Percentiles rank a stretch among this genome's conserved stretches.
These are phyloP conservation scores for Sinella curviseta DNA, from an alignment of 1,140 invertebrate species.

Conservation along the genomic window DNA sequence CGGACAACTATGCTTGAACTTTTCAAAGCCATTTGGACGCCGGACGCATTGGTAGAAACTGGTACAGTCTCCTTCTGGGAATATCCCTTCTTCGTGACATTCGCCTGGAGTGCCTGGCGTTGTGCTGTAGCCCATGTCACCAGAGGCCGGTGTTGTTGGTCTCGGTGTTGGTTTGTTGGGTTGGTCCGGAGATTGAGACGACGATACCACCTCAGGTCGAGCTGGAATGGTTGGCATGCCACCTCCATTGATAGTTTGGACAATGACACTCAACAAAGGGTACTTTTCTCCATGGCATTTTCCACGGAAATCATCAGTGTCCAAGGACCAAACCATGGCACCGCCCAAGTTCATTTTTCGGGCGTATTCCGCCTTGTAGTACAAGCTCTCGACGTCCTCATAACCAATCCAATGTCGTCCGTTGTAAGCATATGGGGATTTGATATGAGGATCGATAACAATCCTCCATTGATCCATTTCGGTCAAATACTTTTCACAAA, in stretches of 20 bases:
- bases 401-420: constrained; percentile 69
- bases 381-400: constrained; percentile 62
- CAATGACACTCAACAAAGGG: constrained; percentile 63
- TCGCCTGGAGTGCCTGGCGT: neutral
- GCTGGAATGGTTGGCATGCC: neutral
- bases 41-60: neutral
- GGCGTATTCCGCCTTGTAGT: constrained; percentile 56
- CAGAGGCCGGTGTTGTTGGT: too few species aligned
- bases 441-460: constrained; percentile 59
- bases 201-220: neutral
- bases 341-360: constrained; percentile 61
- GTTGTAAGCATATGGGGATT: constrained; percentile 66
- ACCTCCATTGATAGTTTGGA: constrained; percentile 52
- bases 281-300: constrained; percentile 60
- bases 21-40: neutral
- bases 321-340: constrained; percentile 65
- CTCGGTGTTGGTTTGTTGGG: too few species aligned
- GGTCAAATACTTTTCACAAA: constrained; percentile 23
- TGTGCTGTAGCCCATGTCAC: too few species aligned
- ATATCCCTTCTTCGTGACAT: neutral
- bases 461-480: constrained; percentile 55
- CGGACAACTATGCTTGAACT: neutral
- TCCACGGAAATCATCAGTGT: constrained; percentile 71
- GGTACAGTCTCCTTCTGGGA: neutral
- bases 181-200: too few species aligned